Evolutionary conservation across 2,113 vertebrate genomes (phyloP).

Genomic region (Ptilorrhoa leucosticta): DNA sequence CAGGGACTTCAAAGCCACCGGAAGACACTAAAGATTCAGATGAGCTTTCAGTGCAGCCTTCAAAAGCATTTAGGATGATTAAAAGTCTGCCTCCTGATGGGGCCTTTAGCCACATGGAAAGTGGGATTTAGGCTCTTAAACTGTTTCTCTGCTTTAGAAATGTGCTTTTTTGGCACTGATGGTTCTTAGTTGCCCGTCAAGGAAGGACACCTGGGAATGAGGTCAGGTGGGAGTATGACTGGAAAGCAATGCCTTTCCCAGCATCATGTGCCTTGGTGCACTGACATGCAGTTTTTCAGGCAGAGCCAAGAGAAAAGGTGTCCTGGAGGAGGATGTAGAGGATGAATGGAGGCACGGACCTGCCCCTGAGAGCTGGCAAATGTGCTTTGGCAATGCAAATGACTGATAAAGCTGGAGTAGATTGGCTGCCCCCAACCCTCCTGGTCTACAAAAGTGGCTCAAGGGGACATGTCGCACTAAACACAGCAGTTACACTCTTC

Average conservation of each 20-base stretch:
- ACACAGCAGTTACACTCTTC: no score
- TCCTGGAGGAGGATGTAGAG: background rate
- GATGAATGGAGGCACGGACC: background rate
- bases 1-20: background rate
- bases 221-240: accelerated
- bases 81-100: background rate
- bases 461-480: background rate
- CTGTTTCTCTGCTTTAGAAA: background rate
- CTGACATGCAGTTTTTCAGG: background rate
- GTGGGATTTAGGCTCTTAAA: background rate
- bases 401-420: background rate
- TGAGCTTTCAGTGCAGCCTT: background rate
- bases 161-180: background rate
- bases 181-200: background rate
- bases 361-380: background rate
- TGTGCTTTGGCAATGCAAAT: accelerated
- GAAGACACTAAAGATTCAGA: background rate
- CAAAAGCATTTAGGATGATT: background rate
- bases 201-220: accelerated
- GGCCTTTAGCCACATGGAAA: background rate
- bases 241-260: background rate
- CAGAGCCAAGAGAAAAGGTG: background rate
- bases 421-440: background rate
- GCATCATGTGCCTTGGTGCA: background rate
- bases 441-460: background rate